Base-by-base conservation (phyloP, 2,888 invertebrate genomes). In the Baronia brevicornis region DNA sequence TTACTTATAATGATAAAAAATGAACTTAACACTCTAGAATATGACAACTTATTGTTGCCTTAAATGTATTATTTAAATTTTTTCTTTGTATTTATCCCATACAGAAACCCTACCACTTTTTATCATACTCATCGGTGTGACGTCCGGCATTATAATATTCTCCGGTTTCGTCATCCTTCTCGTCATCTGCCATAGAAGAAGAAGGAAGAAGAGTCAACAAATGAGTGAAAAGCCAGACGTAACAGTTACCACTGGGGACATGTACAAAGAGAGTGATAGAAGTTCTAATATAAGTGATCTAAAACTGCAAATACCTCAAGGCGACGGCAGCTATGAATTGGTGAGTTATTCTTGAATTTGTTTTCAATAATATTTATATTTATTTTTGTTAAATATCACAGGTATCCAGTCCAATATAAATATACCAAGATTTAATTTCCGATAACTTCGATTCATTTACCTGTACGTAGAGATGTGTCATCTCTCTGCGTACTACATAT, bases 211-310 rank as follows among this genome's bases (percentile, higher is more conserved):
- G 44, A 54, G 53, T 4, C 58, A 57, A 26, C 68, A 71, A 39
- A 65, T 77, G 36, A 89, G 84, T 9, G 78, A 86, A 51, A 89
- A 91, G 44, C 88, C 88, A 8, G 88, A 88, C 20, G 85, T 85
- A 1, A 85, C 84, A 1, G 78, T 75, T 3, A 79, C 71, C 0
- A 62, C 69, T 1, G 60, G 73, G 3, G 82, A 84, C 36, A 62
- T 70, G 55, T 90, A 89, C 45, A 80, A 91, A 46, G 92, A 92
- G 62, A 95, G 95, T 37, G 96, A 96, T 65, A 88, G 94, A 41
- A 95, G 95, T 55, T 96, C 96, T 15, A 95, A 95, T 69, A 95
- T 96, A 50, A 96, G 96, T 46, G 96, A 96, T 71, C 82, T 96
- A 62, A 96, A 96, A 74, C 87, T 94, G 43, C 95, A 96, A 67